phyloP scores from a whole-genome alignment of 2,113 vertebrate genomes.

The Urocitellus parryii region DNA sequence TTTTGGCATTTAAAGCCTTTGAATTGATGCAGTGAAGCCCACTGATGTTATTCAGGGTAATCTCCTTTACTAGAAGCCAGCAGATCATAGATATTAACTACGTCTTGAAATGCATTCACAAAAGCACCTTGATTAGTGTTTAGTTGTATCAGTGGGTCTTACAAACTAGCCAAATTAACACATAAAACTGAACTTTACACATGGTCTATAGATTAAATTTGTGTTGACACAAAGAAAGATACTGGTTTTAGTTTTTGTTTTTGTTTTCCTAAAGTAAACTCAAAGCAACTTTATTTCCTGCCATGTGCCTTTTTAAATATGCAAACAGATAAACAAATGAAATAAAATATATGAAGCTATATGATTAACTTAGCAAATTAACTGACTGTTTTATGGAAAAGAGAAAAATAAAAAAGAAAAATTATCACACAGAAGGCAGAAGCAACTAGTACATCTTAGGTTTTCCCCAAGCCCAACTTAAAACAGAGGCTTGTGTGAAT shows the following conservation, averaged over 20 bases:
- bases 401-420: background rate
- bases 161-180: background rate
- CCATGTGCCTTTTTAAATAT: background rate
- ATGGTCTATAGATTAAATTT: background rate
- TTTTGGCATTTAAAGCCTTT: background rate
- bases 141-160: background rate
- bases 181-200: background rate
- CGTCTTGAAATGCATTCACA: background rate
- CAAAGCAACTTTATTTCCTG: background rate
- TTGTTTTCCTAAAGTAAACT: background rate
- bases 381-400: constrained; percentile 12
- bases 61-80: background rate
- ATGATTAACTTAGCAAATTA: background rate
- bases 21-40: background rate
- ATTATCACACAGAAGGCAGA: background rate
- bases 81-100: background rate
- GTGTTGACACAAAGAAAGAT: background rate
- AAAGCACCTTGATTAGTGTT: background rate
- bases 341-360: background rate
- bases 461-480: background rate
- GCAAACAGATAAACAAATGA: background rate
- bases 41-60: background rate
- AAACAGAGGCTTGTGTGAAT: background rate
- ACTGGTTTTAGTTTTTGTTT: background rate
- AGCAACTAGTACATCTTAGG: background rate